A percentile compares a stretch with the other conserved stretches of the same genome.
Evolutionary conservation across 2,797 vertebrate species (phyloP).

Genomic region (Sardinella longiceps): DNA sequence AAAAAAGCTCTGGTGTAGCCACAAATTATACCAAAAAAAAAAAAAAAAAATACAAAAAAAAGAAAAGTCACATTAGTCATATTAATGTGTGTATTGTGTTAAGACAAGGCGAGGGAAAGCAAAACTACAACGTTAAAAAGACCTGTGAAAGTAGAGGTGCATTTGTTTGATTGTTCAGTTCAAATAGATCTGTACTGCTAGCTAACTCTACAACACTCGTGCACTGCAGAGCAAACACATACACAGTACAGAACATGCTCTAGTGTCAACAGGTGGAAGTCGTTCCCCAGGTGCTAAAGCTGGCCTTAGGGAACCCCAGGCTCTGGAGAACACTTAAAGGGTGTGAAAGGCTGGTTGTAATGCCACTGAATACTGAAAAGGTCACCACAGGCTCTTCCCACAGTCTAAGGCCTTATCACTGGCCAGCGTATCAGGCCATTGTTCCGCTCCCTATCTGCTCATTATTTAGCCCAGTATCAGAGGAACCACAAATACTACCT

Average conservation of each 20-base stretch:
- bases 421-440: background rate
- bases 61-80: no score
- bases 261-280: background rate
- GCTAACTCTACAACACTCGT: no score
- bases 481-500: no score
- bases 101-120: no score
- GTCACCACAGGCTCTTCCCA: background rate
- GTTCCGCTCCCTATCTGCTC: background rate
- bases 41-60: no score
- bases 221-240: background rate
- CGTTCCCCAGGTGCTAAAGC: background rate
- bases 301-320: background rate
- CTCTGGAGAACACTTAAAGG: background rate
- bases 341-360: background rate
- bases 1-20: no score
- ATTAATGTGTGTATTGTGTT: no score
- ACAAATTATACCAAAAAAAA: no score
- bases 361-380: background rate
- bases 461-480: background rate
- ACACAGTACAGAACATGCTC: background rate
- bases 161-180: no score
- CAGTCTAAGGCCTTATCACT: background rate
- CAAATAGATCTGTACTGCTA: no score
- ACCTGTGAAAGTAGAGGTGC: no score
- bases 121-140: no score